A percentile compares a stretch with the other conserved stretches of the same genome.
These are phyloP conservation scores for Candoia aspera DNA, from an alignment of 2,113 vertebrate genomes.

Conservation along the genomic window DNA sequence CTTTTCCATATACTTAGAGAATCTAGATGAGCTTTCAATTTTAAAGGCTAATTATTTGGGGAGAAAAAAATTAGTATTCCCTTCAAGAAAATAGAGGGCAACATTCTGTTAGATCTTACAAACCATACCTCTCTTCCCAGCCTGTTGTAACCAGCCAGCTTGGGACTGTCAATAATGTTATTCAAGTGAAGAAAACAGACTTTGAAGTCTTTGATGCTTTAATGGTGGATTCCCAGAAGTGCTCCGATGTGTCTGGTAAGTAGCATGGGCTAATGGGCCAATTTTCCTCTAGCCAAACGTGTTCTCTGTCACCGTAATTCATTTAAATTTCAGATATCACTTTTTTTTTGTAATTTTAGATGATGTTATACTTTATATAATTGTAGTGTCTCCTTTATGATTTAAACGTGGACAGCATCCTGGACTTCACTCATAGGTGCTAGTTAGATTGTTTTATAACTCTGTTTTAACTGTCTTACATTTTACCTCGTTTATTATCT, in stretches of 20 bases:
- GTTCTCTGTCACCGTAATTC: too few relatives aligned
- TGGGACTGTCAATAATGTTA: constrained; percentile 92
- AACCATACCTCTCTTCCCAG: constrained; percentile 70
- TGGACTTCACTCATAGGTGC: too few relatives aligned
- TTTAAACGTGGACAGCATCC: too few relatives aligned
- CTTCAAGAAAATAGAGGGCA: not conserved
- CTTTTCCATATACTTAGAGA: not conserved
- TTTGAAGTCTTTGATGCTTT: constrained; percentile 98
- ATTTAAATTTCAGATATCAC: too few relatives aligned
- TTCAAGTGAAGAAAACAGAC: constrained; percentile 93
- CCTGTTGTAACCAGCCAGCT: constrained; percentile 89
- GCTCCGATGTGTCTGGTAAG: constrained; percentile 89
- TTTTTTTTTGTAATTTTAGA: too few relatives aligned
- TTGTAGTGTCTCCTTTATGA: too few relatives aligned
- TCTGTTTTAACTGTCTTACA: too few relatives aligned
- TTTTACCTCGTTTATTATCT: too few relatives aligned
- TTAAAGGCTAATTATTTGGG: not conserved
- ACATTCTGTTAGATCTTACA: constrained; percentile 24
- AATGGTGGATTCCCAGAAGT: constrained; percentile 92
- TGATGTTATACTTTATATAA: too few relatives aligned
- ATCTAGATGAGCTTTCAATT: not conserved
- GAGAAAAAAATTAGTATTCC: not conserved
- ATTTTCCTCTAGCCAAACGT: too few relatives aligned
- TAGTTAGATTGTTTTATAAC: too few relatives aligned
- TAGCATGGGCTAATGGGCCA: too few relatives aligned